A percentile compares a stretch with the other conserved stretches of the same genome.
Conservation (phyloP, 2,797 vertebrate genomes). For the Enteromius treurensis region DNA sequence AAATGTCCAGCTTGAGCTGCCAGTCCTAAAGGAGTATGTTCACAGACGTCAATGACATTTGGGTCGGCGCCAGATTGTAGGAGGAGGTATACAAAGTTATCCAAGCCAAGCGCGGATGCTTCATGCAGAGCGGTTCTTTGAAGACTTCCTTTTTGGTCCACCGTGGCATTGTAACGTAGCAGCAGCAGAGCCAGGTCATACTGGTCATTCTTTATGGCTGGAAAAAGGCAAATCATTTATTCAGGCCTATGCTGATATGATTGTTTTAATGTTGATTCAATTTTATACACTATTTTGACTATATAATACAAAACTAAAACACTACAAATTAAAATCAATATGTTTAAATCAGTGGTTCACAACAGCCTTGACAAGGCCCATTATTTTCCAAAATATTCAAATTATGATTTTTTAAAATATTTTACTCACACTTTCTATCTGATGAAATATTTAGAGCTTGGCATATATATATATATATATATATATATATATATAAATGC, state of each 20-base stretch:
- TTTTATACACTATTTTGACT: background rate
- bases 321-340: background rate
- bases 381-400: background rate
- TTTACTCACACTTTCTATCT: background rate
- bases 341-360: background rate
- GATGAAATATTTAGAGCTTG: background rate
- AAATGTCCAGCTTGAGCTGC: constrained; percentile 89
- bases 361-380: background rate
- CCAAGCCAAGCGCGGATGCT: constrained; percentile 87
- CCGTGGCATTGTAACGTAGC: constrained; percentile 81
- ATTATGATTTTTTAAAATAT: background rate
- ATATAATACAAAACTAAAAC: background rate
- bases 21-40: constrained; percentile 90
- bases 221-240: constrained; percentile 31
- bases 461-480: too few species aligned
- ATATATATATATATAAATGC: background rate
- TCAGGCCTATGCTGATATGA: background rate
- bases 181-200: constrained; percentile 86
- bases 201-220: constrained; percentile 86
- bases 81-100: constrained; percentile 84
- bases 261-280: background rate
- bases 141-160: constrained; percentile 83
- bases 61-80: constrained; percentile 85
- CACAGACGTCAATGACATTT: constrained; percentile 84
- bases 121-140: constrained; percentile 91